phyloP scores from a whole-genome alignment of 2,888 invertebrate species.

The Callosobruchus maculatus region DNA sequence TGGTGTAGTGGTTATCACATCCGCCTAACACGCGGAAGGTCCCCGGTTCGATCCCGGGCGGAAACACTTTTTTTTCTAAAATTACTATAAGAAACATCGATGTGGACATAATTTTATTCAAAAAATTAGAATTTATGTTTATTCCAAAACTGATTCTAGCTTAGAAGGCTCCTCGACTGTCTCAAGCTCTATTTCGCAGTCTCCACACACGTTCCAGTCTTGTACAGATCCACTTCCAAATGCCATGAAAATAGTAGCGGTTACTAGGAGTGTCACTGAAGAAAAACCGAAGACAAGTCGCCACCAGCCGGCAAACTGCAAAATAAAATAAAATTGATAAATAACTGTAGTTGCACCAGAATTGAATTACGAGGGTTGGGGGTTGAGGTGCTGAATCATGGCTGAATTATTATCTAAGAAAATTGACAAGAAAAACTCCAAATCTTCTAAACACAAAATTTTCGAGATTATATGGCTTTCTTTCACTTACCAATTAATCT shows the following conservation, averaged over 20 bases:
- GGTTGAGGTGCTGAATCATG: no score
- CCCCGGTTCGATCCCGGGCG: slow-evolving; percentile 89
- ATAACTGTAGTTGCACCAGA: background rate
- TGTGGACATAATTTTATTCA: no score
- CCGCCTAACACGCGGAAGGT: slow-evolving; percentile 53
- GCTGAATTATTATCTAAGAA: no score
- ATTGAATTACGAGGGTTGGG: no score
- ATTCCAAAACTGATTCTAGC: slow-evolving; percentile 46
- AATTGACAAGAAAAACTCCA: no score
- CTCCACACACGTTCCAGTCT: slow-evolving; percentile 54
- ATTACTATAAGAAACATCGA: background rate
- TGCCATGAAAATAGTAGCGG: slow-evolving; percentile 55
- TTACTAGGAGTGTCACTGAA: slow-evolving; percentile 55
- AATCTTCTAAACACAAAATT: no score
- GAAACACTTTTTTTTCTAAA: slow-evolving; percentile 63
- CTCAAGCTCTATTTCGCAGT: slow-evolving; percentile 40
- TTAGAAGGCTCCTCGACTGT: slow-evolving; percentile 43
- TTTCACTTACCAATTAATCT: no score
- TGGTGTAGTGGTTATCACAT: slow-evolving; percentile 8
- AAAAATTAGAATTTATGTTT: slow-evolving; percentile 6
- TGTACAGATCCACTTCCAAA: slow-evolving; percentile 59
- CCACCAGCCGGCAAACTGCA: slow-evolving; percentile 57
- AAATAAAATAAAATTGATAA: background rate
- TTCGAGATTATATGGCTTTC: no score
- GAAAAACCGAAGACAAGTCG: slow-evolving; percentile 58